A percentile compares a stretch with the other conserved stretches of the same genome.
These are phyloP conservation scores for Oxyura jamaicensis DNA, from an alignment of 2,113 vertebrate genomes.

Conservation along the genomic window DNA sequence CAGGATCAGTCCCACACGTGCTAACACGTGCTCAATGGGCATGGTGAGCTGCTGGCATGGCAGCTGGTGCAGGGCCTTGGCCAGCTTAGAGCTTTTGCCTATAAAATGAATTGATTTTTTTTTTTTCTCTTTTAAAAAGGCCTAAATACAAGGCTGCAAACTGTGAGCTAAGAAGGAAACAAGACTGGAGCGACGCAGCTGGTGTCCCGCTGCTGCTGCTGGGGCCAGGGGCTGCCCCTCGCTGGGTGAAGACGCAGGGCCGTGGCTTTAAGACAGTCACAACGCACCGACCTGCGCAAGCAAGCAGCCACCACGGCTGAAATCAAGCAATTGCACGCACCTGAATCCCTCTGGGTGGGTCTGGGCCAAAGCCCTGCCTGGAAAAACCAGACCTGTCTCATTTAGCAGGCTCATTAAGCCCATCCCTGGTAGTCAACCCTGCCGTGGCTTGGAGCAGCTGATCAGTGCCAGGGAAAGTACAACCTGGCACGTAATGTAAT, in stretches of 20 bases:
- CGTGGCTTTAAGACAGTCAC: background rate
- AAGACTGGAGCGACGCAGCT: background rate
- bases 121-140: too few relatives aligned
- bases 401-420: background rate
- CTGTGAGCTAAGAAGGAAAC: background rate
- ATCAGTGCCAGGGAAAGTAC: background rate
- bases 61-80: background rate
- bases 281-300: background rate
- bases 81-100: background rate
- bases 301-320: background rate
- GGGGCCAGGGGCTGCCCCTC: too few relatives aligned
- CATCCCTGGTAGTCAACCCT: background rate
- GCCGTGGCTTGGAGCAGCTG: background rate
- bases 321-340: background rate
- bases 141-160: too few relatives aligned
- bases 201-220: background rate
- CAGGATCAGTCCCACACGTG: background rate
- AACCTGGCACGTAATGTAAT: conserved; percentile 30
- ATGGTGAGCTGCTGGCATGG: too few relatives aligned
- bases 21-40: background rate
- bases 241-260: too few relatives aligned
- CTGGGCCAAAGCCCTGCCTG: background rate
- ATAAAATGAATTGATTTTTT: too few relatives aligned
- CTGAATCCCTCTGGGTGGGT: background rate
- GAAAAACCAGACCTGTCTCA: background rate